Percentiles rank a stretch among this genome's conserved stretches.
Conservation (phyloP, 2,888 invertebrate species). For the Folsomia manolachei region DNA sequence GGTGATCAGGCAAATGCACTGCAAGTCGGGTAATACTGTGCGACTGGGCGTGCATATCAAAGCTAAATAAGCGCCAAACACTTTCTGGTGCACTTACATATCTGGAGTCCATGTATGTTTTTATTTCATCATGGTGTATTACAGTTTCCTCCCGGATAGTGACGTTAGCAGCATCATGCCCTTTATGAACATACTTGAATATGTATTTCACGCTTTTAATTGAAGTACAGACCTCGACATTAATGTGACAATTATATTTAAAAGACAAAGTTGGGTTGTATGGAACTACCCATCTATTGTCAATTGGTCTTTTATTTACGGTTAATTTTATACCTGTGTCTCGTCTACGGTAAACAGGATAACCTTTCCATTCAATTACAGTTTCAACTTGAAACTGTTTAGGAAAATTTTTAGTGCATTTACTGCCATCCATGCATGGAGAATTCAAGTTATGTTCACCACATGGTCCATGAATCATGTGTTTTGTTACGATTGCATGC, state of each 20-base stretch:
- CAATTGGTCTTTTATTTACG: too few species aligned
- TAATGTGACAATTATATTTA: conserved; percentile 54
- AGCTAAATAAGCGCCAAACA: conserved; percentile 51
- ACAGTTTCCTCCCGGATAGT: too few species aligned
- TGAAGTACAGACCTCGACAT: conserved; percentile 52
- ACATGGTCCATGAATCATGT: too few species aligned
- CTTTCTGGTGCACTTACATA: conserved; percentile 52
- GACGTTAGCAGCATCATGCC: conserved; percentile 41
- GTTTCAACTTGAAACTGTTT: too few species aligned
- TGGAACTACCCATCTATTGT: conserved; percentile 54
- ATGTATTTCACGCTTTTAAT: conserved; percentile 45
- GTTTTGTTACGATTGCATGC: conserved; percentile 32
- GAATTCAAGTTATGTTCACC: too few species aligned
- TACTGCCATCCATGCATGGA: too few species aligned
- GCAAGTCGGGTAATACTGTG: conserved; percentile 52
- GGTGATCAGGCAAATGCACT: conserved; percentile 52
- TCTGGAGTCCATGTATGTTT: conserved; percentile 50
- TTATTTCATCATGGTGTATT: conserved; percentile 53
- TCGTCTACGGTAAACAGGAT: too few species aligned
- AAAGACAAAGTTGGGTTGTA: conserved; percentile 52
- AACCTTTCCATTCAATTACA: too few species aligned
- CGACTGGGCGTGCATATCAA: conserved; percentile 50
- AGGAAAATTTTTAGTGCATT: too few species aligned
- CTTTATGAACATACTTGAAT: conserved; percentile 49
- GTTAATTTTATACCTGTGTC: too few species aligned